phyloP scores from a whole-genome alignment of 2,888 invertebrate species.

The Cheilosia grossa region DNA sequence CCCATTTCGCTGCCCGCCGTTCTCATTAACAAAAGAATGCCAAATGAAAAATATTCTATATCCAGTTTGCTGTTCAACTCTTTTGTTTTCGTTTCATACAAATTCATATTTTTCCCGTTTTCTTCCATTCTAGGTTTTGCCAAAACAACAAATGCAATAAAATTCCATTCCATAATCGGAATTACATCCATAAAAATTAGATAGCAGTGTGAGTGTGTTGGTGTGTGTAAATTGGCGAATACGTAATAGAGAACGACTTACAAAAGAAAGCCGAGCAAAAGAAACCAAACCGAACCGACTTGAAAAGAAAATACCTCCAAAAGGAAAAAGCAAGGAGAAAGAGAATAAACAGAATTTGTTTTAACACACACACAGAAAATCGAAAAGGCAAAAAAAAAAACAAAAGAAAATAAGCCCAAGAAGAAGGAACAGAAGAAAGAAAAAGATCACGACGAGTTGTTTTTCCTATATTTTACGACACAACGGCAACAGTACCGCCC shows the following conservation, averaged over 20 bases:
- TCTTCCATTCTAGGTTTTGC: constrained; percentile 18
- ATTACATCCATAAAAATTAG: constrained; percentile 50
- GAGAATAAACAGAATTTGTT: constrained; percentile 37
- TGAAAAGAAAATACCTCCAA: constrained; percentile 54
- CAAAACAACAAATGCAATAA: constrained; percentile 63
- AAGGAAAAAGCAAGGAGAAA: constrained; percentile 11
- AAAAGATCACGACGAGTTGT: neutral
- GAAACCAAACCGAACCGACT: constrained; percentile 2
- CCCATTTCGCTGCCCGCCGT: neutral
- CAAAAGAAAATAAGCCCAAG: constrained; percentile 6
- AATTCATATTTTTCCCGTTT: constrained; percentile 8
- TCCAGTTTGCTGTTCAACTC: constrained; percentile 60
- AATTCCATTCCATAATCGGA: constrained; percentile 65
- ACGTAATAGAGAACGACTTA: constrained; percentile 63
- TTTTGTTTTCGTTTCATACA: constrained; percentile 49
- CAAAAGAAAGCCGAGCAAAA: constrained; percentile 64
- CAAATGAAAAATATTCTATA: constrained; percentile 37
- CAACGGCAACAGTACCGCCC: constrained; percentile 46
- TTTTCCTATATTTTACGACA: constrained; percentile 25
- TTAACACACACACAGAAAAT: constrained; percentile 38
- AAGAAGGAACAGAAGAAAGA: constrained; percentile 11
- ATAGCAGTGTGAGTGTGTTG: constrained; percentile 11
- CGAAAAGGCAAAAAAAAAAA: constrained; percentile 37
- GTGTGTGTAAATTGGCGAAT: constrained; percentile 61
- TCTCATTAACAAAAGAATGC: constrained; percentile 39